These are phyloP conservation scores for Trissoscelio sp. DNA, from an alignment of 2,888 invertebrate genomes.

Conservation along the genomic window DNA sequence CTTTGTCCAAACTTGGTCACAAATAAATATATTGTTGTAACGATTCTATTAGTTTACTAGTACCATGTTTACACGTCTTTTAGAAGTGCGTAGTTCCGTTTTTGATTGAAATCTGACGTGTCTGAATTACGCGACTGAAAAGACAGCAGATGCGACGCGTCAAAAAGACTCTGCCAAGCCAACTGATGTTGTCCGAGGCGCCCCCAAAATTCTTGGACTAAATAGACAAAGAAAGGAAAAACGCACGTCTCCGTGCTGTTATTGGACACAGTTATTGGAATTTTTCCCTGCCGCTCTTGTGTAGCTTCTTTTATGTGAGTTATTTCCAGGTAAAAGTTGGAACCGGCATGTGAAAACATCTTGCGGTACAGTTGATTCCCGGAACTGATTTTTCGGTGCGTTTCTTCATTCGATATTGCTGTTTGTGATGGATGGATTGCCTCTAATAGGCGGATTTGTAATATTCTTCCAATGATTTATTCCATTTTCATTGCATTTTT, in stretches of 20 bases:
- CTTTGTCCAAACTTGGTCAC: too few relatives aligned
- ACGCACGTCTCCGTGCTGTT: neutral
- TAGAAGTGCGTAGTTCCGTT: neutral
- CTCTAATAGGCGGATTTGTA: constrained; percentile 1
- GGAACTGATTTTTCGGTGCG: constrained; percentile 40
- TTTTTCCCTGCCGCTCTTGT: constrained; percentile 9
- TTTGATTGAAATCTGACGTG: constrained; percentile 18
- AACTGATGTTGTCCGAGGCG: constrained; percentile 59
- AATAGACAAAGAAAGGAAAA: constrained; percentile 36
- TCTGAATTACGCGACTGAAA: constrained; percentile 37
- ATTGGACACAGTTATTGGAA: constrained; percentile 15
- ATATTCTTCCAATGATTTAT: constrained; percentile 5
- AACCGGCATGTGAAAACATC: constrained; percentile 23
- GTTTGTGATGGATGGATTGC: constrained; percentile 31
- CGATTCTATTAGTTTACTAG: too few relatives aligned
- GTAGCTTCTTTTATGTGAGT: constrained; percentile 5
- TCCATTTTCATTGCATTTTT: neutral
- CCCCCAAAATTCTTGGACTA: constrained; percentile 16
- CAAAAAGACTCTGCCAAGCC: constrained; percentile 53
- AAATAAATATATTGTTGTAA: too few relatives aligned
- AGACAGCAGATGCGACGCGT: constrained; percentile 56
- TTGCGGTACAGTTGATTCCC: constrained; percentile 11
- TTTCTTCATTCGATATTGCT: constrained; percentile 2
- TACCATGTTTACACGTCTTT: too few relatives aligned
- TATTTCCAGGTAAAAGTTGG: constrained; percentile 27